Evolutionary conservation across 2,888 invertebrate species (phyloP).

Genomic region (Fabriciana adippe): DNA sequence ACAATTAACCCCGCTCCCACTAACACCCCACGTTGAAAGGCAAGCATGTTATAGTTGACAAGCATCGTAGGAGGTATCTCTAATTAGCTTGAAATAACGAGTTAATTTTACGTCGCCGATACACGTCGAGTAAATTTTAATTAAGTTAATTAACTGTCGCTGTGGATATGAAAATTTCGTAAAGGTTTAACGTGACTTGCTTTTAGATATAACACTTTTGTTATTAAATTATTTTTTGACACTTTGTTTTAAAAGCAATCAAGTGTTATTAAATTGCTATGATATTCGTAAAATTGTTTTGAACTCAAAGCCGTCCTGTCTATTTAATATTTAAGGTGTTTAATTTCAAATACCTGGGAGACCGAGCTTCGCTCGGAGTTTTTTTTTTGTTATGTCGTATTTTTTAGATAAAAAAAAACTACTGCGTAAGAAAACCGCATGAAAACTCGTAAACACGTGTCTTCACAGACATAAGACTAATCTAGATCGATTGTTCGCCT

Average conservation of each 20-base stretch:
- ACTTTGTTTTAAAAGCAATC: no score
- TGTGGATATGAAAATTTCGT: slow-evolving; percentile 1
- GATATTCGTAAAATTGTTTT: background rate
- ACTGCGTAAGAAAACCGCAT: no score
- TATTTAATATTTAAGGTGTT: no score
- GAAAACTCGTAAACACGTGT: no score
- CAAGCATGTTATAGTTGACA: slow-evolving; percentile 13
- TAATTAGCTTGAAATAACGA: slow-evolving; percentile 36
- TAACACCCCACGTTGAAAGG: slow-evolving; percentile 7
- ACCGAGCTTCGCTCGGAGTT: no score
- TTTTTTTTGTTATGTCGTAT: no score
- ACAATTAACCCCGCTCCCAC: background rate
- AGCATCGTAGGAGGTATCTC: slow-evolving; percentile 20
- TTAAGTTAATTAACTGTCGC: slow-evolving; percentile 31
- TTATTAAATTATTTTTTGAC: slow-evolving; percentile 8
- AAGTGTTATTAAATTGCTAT: background rate
- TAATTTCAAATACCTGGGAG: no score
- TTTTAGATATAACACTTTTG: background rate
- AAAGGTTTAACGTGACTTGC: slow-evolving; percentile 3
- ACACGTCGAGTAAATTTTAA: slow-evolving; percentile 29
- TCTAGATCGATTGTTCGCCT: no score
- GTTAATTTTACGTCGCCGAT: slow-evolving; percentile 30
- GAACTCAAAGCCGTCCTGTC: no score
- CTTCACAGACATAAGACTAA: no score
- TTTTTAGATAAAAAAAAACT: no score